phyloP scores from a whole-genome alignment of 2,888 invertebrate species.

The Phortica okadai region DNA sequence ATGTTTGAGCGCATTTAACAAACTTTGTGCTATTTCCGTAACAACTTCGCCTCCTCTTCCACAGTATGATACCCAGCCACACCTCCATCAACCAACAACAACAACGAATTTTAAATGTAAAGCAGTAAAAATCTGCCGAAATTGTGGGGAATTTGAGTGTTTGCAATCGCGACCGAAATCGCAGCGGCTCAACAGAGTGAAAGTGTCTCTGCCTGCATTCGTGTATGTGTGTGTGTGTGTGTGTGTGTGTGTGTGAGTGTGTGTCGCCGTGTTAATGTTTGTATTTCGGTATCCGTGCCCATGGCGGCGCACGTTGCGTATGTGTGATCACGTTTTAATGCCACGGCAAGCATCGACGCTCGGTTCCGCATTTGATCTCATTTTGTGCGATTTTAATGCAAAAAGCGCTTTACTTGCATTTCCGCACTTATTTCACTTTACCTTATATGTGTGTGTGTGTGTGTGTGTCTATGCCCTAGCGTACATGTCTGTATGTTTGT shows the following conservation, averaged over 20 bases:
- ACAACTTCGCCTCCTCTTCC: slow-evolving; percentile 34
- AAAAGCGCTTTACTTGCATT: slow-evolving; percentile 18
- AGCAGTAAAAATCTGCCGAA: background rate
- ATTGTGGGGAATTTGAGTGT: slow-evolving; percentile 20
- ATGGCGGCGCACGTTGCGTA: background rate
- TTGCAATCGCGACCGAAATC: background rate
- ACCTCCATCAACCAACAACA: slow-evolving; percentile 16
- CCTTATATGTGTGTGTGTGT: background rate
- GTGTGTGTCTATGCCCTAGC: background rate
- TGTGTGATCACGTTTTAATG: background rate
- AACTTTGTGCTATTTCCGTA: background rate
- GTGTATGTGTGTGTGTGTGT: background rate
- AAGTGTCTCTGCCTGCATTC: background rate
- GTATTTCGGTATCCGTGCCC: background rate
- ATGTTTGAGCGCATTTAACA: slow-evolving; percentile 35
- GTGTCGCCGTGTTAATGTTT: background rate
- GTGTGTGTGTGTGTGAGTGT: background rate
- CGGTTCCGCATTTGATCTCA: background rate
- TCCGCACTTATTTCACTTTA: background rate
- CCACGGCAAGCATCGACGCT: background rate
- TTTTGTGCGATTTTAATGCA: slow-evolving; percentile 6
- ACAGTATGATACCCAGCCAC: slow-evolving; percentile 11
- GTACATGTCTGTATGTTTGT: background rate
- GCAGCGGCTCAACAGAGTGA: background rate
- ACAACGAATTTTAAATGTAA: background rate